Evolutionary conservation across 23 tunicate species (phyloP), one percentile per base, ranked within the genome.

Genomic region (Halocynthia roretzi): DNA sequence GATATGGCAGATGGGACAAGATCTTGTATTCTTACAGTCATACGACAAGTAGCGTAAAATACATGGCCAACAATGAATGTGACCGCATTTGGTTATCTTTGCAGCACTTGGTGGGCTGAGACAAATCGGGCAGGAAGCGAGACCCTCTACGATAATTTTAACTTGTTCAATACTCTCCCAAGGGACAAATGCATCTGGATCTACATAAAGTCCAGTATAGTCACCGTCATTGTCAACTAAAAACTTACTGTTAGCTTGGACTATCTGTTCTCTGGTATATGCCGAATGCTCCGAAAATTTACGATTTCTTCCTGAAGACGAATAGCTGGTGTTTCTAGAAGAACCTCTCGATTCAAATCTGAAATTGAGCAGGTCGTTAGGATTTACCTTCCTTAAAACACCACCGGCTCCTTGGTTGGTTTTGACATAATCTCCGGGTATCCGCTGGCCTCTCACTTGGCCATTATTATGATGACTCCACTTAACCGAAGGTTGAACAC

Each of bases 21-120:
- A 80, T 54, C 86, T 76, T 64, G 80, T 52, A 14, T 62, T 19
- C 51, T 79, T 83, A 20, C 75, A 83, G n/a, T 86, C 92, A 61
- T 82, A 78, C 6, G 93, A 86, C 12, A 93, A 81, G 67, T 87
- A 84, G 23, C 82, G 89, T 65, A 93, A 63, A 62, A 93, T 87
- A 75, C 98, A 93, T 9, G 98, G 86, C 89, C 89, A 87, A 77
- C 98, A 93, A 57, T 73, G 84, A 10, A 80, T 78, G 70, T 93
- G 98, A 6, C 98, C 98, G 77, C 98, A 93, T 56, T 81, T 80
- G 5, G 93, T 87, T 9, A 93, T 80, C 20, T 72, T 64, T 8
- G 94, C 85, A 58, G 83, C 89, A 70, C 66, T 31, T 31, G 91
- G 86, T 8, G 81, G 78, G 40, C 68, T 49, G 72, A 92, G 66